A percentile compares a stretch with the other conserved stretches of the same genome.
These are phyloP conservation scores for Alcedo quadribrachys DNA, from an alignment of 2,797 vertebrate species.

Conservation along the genomic window DNA sequence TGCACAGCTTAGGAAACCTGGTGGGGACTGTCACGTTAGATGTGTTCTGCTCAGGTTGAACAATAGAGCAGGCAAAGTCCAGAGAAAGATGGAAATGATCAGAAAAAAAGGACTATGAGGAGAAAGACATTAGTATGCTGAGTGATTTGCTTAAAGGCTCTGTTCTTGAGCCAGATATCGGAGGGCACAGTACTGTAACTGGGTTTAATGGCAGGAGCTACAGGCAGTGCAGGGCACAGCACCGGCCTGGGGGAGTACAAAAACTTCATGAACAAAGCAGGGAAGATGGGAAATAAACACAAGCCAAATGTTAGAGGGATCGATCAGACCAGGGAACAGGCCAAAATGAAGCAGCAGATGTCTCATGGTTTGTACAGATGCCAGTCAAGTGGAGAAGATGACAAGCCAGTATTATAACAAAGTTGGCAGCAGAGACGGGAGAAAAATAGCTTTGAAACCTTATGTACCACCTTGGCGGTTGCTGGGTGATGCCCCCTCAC, in stretches of 20 bases:
- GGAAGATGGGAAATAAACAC: neutral
- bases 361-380: neutral
- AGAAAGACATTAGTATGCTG: neutral
- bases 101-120: neutral
- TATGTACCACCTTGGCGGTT: neutral
- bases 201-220: neutral
- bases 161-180: neutral
- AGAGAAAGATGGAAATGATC: neutral
- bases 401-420: neutral
- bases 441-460: neutral
- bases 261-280: neutral
- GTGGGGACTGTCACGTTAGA: neutral
- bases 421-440: neutral
- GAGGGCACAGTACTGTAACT: accelerated
- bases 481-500: neutral
- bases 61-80: neutral
- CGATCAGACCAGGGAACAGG: neutral
- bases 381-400: accelerated
- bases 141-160: neutral
- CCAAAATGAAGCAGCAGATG: neutral
- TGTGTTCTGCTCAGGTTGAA: neutral
- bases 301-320: neutral
- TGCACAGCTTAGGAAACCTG: neutral
- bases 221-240: neutral
- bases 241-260: neutral